Base-by-base conservation (phyloP, 1,140 invertebrate species). In the Hestina assimilis region DNA sequence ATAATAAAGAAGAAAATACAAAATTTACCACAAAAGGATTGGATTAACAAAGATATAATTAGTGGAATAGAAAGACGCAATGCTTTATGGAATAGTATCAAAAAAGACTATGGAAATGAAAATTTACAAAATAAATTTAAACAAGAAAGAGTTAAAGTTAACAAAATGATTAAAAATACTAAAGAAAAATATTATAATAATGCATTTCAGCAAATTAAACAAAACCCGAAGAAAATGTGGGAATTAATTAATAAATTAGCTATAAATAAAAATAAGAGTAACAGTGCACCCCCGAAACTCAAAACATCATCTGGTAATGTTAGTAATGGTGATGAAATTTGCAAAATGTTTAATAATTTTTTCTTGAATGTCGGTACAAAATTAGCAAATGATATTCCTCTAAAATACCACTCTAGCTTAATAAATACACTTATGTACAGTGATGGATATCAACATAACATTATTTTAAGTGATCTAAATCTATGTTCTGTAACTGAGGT, bases 21-120 rank as follows among this genome's bases (percentile, higher is more conserved):
- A 21, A 58, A 63, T 31, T 8, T 28, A 51, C 55, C 55, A n/a
- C 24, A 41, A 45, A 19, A 63, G 45, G 55, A 59, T n/a, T 63
- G 56, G 56, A 59, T 59, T 21, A 45, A 52, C 14, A 43, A 33
- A 45, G 12, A 42, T 1, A 20, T 35, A 5, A 4, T 48, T 2
- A 48, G 21, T 48, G 35, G 31, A 4, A 23, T 48, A 3, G 24
- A 9, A 9, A 15, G 17, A 17, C 42, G 42, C 28, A 46, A 46
- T 46, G 17, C 15, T 28, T 6, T 14, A 9, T 46, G 42, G 42
- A 26, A 46, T 14, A 11, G 17, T n/a, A 14, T 17, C 17, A 46
- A 15, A 46, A 9, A 24, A 29, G 24, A 46, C 31, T 1, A 3
- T 28, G 31, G 15, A 28, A 46, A 31, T 46, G 19, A 24, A 4